Base-by-base conservation (phyloP, 1,140 invertebrate genomes). In the Drosophila equinoxialis region DNA sequence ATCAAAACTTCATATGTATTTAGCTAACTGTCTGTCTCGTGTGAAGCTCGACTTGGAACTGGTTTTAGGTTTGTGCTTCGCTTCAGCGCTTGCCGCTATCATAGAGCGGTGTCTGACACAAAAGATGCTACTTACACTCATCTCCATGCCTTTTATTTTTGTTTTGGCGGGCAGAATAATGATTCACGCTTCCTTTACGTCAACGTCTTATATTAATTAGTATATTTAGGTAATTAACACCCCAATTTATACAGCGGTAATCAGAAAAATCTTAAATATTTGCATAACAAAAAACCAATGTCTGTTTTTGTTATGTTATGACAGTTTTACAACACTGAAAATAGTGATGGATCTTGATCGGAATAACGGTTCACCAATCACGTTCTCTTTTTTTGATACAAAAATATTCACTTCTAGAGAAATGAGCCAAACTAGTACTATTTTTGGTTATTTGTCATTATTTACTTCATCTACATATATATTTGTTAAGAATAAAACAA, bases 61-160 rank as follows among this genome's bases (percentile, higher is more conserved):
- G 87, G 87, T 90, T 90, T 89, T 61, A 61, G 61, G 42, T 68
- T 68, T 57, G 17, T 37, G 68, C 41, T 68, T 39, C 37, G 67
- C 20, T 45, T 30, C 30, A 30, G 33, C 55, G 57, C 41, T 39
- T 60, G 26, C 59, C 26, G 57, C 61, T 74, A 51, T 11, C 57
- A 59, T 37, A 37, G 10, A 74, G 60, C 26, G 54, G 60, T 70
- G 73, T 76, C 62, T 80, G 65, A 72, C 60, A 59, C 33, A 51
- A 39, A 37, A 55, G 13, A 63, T 65, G 37, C 65, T 76, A 86
- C 90, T 91, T 91, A 91, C 90, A 91, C 85, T 91, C 90, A 91
- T 91, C 65, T 91, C 81, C 75, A 90, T 87, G 78, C 89, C 71
- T 55, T 79, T 65, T 68, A 65, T 61, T 51, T 35, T 26, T 30